These are phyloP conservation scores for Psettodes erumei DNA, from an alignment of 2,113 vertebrate genomes.

Conservation along the genomic window DNA sequence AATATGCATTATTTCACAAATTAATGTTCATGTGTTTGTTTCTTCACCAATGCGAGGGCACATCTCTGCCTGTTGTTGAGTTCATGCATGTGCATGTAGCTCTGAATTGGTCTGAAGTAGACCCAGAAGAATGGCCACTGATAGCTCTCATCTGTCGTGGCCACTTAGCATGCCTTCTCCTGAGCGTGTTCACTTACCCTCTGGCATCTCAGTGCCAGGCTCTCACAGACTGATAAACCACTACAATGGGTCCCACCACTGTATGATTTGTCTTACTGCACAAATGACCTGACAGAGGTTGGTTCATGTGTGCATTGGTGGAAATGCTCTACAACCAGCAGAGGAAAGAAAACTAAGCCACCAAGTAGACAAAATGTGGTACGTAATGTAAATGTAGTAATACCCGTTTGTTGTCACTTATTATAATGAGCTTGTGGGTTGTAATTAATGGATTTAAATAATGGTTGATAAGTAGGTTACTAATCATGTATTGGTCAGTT, in stretches of 20 bases:
- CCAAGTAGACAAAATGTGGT: not conserved
- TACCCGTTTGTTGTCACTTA: not conserved
- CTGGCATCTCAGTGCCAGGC: slow-evolving; percentile 12
- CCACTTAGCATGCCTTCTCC: slow-evolving; percentile 46
- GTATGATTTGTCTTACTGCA: slow-evolving; percentile 16
- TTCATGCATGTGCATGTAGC: not conserved
- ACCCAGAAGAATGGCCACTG: slow-evolving; percentile 24
- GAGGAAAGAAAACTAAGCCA: not conserved
- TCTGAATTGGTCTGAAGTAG: slow-evolving; percentile 13
- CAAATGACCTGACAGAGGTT: slow-evolving; percentile 7
- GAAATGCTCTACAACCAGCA: not conserved
- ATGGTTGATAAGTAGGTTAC: too few species aligned
- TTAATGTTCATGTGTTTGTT: not conserved
- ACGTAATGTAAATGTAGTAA: not conserved
- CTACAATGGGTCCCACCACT: slow-evolving; percentile 12
- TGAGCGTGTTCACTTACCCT: slow-evolving; percentile 14
- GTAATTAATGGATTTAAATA: not conserved
- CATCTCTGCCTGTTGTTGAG: not conserved
- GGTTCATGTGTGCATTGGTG: not conserved
- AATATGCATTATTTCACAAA: not conserved
- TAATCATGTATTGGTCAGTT: not conserved
- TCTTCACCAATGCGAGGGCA: not conserved
- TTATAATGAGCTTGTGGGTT: not conserved
- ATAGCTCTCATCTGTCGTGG: slow-evolving; percentile 34
- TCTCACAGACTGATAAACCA: slow-evolving; percentile 29